phyloP scores from a whole-genome alignment of 2,113 vertebrate species.

The Clarias gariepinus region DNA sequence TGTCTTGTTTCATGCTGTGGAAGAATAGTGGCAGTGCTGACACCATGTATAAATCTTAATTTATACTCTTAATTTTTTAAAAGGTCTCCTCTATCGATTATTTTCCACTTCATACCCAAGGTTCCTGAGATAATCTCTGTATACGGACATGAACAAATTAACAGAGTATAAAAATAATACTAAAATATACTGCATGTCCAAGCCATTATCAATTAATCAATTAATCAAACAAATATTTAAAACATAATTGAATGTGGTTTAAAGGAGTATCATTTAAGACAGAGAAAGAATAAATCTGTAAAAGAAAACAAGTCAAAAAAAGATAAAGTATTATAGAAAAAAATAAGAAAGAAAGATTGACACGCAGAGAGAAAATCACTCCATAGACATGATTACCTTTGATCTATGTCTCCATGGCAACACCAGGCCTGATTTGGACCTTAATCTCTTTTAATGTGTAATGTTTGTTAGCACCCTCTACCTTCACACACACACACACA shows the following conservation, averaged over 20 bases:
- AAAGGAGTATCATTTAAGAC: neutral
- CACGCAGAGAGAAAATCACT: constrained; percentile 39
- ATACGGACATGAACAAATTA: too few species aligned
- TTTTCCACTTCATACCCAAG: neutral
- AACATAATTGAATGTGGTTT: too few species aligned
- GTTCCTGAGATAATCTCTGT: neutral
- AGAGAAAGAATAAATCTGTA: neutral
- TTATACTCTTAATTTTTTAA: neutral
- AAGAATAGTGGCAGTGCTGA: too few species aligned
- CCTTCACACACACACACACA: constrained; percentile 15
- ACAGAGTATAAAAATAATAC: too few species aligned
- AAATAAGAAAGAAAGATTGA: constrained; percentile 9
- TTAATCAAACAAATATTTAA: too few species aligned
- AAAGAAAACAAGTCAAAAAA: neutral
- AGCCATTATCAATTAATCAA: too few species aligned
- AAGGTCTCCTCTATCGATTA: neutral
- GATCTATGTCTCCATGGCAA: constrained; percentile 52
- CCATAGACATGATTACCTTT: constrained; percentile 57
- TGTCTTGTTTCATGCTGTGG: too few species aligned
- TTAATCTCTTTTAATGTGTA: constrained; percentile 66
- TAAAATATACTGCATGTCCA: too few species aligned
- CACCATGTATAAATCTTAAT: neutral
- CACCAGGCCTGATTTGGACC: constrained; percentile 42
- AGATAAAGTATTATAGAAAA: constrained; percentile 1
- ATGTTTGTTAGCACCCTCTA: constrained; percentile 47